Percentiles rank a stretch among this genome's conserved stretches.
These are phyloP conservation scores for Araneus ventricosus DNA, from an alignment of 1,140 invertebrate species.

Conservation along the genomic window DNA sequence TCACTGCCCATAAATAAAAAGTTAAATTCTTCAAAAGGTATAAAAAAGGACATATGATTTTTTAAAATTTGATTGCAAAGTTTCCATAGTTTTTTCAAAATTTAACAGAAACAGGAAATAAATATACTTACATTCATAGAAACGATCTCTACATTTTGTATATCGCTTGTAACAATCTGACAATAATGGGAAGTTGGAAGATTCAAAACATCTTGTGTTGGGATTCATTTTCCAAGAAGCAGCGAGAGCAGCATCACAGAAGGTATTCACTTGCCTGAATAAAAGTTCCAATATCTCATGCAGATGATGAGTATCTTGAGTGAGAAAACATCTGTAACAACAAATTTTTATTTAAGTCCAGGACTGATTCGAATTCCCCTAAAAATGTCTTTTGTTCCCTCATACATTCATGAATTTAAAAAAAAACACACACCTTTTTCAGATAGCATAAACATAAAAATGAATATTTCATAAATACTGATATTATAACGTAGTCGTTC, in stretches of 20 bases:
- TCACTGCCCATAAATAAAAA: not conserved
- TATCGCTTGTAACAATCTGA: not conserved
- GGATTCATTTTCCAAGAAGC: constrained; percentile 29
- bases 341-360: not conserved
- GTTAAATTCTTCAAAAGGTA: not conserved
- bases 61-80: not conserved
- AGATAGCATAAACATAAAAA: no score
- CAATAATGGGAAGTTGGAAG: not conserved
- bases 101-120: not conserved
- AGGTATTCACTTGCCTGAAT: constrained; percentile 27
- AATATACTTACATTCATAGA: constrained; percentile 54
- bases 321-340: constrained; percentile 58
- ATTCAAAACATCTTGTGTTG: not conserved
- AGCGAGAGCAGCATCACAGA: constrained; percentile 2
- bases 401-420: not conserved
- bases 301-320: constrained; percentile 28
- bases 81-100: not conserved
- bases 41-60: not conserved
- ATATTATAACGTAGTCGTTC: no score
- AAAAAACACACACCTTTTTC: no score
- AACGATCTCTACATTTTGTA: constrained; percentile 11
- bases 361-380: not conserved
- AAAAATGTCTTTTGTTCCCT: not conserved
- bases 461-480: no score
- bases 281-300: constrained; percentile 15